These are phyloP conservation scores for Arothron firmamentum DNA, from an alignment of 2,113 vertebrate genomes.

Conservation along the genomic window DNA sequence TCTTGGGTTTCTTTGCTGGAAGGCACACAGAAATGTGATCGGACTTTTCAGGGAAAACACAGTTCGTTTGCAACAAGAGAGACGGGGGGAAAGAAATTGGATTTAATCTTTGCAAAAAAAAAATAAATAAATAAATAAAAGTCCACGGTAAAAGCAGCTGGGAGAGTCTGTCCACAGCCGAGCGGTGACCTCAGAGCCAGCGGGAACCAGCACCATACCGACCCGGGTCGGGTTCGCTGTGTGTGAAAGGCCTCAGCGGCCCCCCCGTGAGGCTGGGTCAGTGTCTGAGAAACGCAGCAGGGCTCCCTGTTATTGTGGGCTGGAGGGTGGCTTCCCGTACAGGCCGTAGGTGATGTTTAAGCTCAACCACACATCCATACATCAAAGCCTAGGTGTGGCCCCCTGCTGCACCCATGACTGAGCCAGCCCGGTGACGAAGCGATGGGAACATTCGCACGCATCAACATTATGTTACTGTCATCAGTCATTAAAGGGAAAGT, in stretches of 20 bases:
- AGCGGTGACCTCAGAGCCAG: slow-evolving; percentile 18
- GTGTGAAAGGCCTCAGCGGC: slow-evolving; percentile 23
- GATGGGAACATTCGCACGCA: neutral
- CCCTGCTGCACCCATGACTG: neutral
- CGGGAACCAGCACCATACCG: slow-evolving; percentile 55
- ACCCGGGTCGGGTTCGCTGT: slow-evolving; percentile 31
- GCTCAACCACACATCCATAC: neutral
- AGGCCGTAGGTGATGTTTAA: slow-evolving; percentile 1
- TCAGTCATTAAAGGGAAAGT: neutral
- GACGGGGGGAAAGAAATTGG: neutral
- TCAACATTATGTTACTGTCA: neutral
- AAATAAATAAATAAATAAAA: neutral
- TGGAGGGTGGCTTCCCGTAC: slow-evolving; percentile 11
- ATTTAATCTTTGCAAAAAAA: neutral
- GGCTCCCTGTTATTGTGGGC: slow-evolving; percentile 48
- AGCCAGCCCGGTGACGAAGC: neutral
- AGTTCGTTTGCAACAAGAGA: neutral
- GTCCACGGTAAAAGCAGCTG: neutral
- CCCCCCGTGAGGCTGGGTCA: slow-evolving; percentile 26
- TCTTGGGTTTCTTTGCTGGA: slow-evolving; percentile 3
- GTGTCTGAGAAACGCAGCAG: slow-evolving; percentile 60
- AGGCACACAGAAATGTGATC: neutral
- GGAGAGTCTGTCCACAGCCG: slow-evolving; percentile 3
- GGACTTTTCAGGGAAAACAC: neutral
- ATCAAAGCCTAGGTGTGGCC: slow-evolving; percentile 30